Conservation (phyloP, 2,113 vertebrate species). For the Psittacara wagleri region DNA sequence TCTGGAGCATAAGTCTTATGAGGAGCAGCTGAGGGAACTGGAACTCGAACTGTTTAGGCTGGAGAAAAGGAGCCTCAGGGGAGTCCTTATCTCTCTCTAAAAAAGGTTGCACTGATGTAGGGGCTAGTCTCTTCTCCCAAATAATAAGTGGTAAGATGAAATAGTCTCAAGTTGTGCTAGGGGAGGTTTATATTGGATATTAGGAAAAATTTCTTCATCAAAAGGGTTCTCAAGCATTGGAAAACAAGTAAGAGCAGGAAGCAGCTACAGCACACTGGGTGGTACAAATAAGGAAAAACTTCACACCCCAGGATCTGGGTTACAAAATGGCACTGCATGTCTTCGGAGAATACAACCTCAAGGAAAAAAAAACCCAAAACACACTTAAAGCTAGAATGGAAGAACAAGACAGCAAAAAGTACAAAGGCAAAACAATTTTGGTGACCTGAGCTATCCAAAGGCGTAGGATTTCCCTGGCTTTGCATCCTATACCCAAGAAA, state of each 20-base stretch:
- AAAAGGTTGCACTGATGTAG: rapidly evolving
- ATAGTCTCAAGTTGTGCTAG: rapidly evolving
- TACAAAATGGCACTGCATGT: background rate
- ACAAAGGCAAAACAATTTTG: background rate
- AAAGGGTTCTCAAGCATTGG: background rate
- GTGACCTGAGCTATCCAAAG: background rate
- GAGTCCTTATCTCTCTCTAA: rapidly evolving
- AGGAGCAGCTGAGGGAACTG: background rate
- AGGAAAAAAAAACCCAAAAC: background rate
- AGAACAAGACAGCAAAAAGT: background rate
- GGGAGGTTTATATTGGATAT: background rate
- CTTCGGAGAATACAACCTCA: background rate
- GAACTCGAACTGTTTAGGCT: background rate
- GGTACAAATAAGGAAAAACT: background rate
- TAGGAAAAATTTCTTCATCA: background rate
- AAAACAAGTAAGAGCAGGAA: background rate
- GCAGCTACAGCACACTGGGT: background rate
- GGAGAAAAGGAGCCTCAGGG: background rate
- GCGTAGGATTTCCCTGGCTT: background rate
- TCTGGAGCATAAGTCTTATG: rapidly evolving
- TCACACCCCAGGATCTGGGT: background rate
- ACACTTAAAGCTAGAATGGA: background rate
- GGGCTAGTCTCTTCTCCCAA: rapidly evolving
- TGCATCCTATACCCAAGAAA: background rate
- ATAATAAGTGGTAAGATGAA: background rate